A percentile compares a stretch with the other conserved stretches of the same genome.
Evolutionary conservation across 2,888 invertebrate genomes (phyloP).

Genomic region (Brenthis daphne): DNA sequence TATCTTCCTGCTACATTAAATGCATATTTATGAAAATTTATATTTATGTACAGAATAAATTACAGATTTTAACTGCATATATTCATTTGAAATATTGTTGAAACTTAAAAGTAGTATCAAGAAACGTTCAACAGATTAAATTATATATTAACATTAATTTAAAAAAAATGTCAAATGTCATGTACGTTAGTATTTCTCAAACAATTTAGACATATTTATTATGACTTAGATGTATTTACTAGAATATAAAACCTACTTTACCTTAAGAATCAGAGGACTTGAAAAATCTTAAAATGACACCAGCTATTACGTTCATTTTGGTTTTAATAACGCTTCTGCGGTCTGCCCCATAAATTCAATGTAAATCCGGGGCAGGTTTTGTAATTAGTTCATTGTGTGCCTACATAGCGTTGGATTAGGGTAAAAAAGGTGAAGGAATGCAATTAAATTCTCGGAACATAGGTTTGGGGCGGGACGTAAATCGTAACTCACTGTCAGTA

Average conservation of each 20-base stretch:
- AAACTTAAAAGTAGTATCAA: too few relatives aligned
- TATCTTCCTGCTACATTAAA: background rate
- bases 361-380: slow-evolving; percentile 39
- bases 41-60: too few relatives aligned
- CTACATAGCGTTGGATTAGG: slow-evolving; percentile 40
- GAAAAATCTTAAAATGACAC: slow-evolving; percentile 42
- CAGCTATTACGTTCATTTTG: slow-evolving; percentile 50
- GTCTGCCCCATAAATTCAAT: slow-evolving; percentile 52
- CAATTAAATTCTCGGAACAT: slow-evolving; percentile 41
- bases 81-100: too few relatives aligned
- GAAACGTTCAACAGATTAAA: too few relatives aligned
- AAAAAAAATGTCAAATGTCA: too few relatives aligned
- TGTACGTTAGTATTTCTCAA: too few relatives aligned
- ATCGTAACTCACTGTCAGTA: slow-evolving; percentile 27
- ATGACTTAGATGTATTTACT: too few relatives aligned
- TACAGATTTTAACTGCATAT: too few relatives aligned
- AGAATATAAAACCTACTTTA: too few relatives aligned
- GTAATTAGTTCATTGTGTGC: slow-evolving; percentile 50
- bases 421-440: slow-evolving; percentile 44
- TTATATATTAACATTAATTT: too few relatives aligned
- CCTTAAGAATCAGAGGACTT: background rate
- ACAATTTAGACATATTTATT: too few relatives aligned
- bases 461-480: slow-evolving; percentile 34
- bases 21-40: background rate
- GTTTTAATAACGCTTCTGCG: slow-evolving; percentile 49